A percentile compares a stretch with the other conserved stretches of the same genome.
Evolutionary conservation across 2,797 vertebrate genomes (phyloP).

Genomic region (Sparidentex hasta): DNA sequence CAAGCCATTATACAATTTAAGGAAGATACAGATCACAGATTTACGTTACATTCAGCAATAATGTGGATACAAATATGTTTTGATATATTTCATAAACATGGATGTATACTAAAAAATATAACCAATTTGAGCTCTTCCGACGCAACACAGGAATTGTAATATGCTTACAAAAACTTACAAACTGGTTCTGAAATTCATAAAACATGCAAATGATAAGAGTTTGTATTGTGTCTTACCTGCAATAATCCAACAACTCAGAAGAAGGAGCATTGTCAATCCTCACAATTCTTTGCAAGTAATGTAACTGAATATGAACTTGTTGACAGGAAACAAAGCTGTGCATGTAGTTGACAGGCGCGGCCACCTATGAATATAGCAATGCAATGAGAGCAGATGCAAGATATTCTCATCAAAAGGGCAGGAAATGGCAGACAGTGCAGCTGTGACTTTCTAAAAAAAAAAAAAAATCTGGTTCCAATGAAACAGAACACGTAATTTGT

Average conservation of each 20-base stretch:
- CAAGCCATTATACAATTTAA: neutral
- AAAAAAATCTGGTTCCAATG: neutral
- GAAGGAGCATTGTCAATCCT: conserved; percentile 34
- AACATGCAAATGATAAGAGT: neutral
- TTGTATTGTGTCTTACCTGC: conserved; percentile 43
- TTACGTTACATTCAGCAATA: neutral
- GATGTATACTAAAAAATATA: neutral
- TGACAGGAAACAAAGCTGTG: neutral
- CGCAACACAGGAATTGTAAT: neutral
- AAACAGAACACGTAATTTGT: neutral
- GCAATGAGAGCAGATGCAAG: neutral
- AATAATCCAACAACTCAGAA: conserved; percentile 49
- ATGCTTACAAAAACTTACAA: neutral
- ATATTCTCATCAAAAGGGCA: neutral
- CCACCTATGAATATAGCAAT: neutral
- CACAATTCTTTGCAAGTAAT: accelerated
- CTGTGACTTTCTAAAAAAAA: neutral
- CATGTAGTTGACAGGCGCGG: accelerated
- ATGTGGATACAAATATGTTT: neutral
- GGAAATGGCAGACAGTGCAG: neutral
- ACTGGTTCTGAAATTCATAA: neutral
- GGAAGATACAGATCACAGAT: too few species aligned
- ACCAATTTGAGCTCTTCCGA: neutral
- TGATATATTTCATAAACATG: neutral
- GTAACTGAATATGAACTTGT: accelerated